Evolutionary conservation across 2,888 invertebrate genomes (phyloP).

Genomic region (Seira musarum): DNA sequence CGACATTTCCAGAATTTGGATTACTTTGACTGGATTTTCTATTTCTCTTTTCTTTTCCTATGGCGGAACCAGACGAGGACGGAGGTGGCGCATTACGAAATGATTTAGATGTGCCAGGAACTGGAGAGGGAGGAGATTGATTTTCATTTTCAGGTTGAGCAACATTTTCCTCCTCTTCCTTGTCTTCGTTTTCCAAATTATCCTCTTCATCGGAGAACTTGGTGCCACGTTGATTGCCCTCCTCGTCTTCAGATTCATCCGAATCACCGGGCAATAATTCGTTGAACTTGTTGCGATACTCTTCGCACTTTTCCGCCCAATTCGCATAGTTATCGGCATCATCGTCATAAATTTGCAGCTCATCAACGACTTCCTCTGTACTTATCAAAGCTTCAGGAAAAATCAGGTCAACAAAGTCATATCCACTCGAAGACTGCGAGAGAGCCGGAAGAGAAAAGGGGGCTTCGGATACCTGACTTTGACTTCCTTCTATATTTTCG

Average conservation of each 20-base stretch:
- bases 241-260: slow-evolving; percentile 4
- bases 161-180: neutral
- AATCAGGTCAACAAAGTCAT: neutral
- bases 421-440: too few relatives aligned
- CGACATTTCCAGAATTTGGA: neutral
- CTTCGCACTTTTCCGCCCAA: slow-evolving; percentile 2
- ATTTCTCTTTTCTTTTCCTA: slow-evolving; percentile 1
- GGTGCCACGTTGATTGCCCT: neutral
- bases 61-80: slow-evolving; percentile 7
- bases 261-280: neutral
- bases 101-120: neutral
- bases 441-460: too few relatives aligned
- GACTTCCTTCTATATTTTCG: neutral
- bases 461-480: too few relatives aligned
- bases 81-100: neutral
- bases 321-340: slow-evolving; percentile 18
- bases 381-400: slow-evolving; percentile 27
- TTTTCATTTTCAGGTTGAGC: too few relatives aligned
- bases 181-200: neutral
- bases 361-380: slow-evolving; percentile 4
- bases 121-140: neutral
- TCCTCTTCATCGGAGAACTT: slow-evolving; percentile 4
- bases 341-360: slow-evolving; percentile 22
- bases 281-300: neutral
- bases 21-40: too few relatives aligned